Evolutionary conservation across 2,113 vertebrate genomes (phyloP).

Genomic region (Mola mola): DNA sequence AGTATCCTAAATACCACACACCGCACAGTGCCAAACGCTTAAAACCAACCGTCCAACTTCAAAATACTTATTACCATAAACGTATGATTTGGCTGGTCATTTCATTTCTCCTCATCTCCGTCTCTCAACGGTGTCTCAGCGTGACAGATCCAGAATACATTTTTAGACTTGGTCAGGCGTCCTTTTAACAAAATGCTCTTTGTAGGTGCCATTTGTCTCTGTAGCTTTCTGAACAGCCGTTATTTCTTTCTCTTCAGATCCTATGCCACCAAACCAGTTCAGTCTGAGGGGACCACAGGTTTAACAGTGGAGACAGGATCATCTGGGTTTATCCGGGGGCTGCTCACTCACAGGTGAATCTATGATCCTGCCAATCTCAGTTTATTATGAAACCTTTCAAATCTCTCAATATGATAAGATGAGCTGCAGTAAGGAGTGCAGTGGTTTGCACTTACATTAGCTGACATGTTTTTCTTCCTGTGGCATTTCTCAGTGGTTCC

Average conservation of each 20-base stretch:
- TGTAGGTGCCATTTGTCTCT: constrained; percentile 11
- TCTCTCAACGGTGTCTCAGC: constrained; percentile 15
- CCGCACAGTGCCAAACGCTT: too few relatives aligned
- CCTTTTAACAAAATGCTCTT: constrained; percentile 20
- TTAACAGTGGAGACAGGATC: constrained; percentile 32
- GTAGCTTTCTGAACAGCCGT: constrained; percentile 14
- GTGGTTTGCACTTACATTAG: neutral
- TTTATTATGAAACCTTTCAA: neutral
- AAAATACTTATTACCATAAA: too few relatives aligned
- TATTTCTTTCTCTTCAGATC: constrained; percentile 48
- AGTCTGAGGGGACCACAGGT: neutral
- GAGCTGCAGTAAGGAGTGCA: neutral
- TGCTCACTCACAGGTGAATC: constrained; percentile 64
- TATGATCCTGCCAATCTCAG: neutral
- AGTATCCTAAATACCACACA: too few relatives aligned
- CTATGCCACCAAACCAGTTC: constrained; percentile 13
- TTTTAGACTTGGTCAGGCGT: constrained; percentile 33
- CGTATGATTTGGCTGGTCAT: too few relatives aligned
- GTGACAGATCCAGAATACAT: constrained; percentile 38
- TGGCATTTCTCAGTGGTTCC: constrained; percentile 52
- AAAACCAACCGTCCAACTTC: too few relatives aligned
- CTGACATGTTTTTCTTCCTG: constrained; percentile 18
- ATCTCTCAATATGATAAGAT: neutral
- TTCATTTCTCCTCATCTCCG: neutral
- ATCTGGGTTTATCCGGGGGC: constrained; percentile 55